These are phyloP conservation scores for Penaeus indicus DNA, from an alignment of 1,140 invertebrate species.

Conservation along the genomic window DNA sequence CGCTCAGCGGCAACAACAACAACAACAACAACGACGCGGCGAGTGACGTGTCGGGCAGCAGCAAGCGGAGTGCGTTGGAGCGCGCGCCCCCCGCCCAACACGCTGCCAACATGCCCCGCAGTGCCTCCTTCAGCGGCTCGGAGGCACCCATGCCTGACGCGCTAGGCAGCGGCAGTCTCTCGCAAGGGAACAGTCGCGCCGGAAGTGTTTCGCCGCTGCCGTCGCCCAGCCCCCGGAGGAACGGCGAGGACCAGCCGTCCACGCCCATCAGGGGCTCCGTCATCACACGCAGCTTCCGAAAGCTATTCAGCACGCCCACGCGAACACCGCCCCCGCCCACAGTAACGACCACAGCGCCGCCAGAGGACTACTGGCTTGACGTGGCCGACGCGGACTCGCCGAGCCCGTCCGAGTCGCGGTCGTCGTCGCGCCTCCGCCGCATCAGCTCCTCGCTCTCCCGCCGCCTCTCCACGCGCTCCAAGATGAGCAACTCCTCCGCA, in stretches of 20 bases:
- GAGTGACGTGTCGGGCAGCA: neutral
- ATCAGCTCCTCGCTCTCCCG: constrained; percentile 37
- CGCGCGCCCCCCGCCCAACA: constrained; percentile 12
- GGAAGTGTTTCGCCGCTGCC: constrained; percentile 53
- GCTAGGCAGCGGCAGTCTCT: constrained; percentile 44
- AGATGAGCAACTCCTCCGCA: constrained; percentile 32
- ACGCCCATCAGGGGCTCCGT: constrained; percentile 26
- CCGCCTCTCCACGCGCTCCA: constrained; percentile 29
- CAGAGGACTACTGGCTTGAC: constrained; percentile 45
- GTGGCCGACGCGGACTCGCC: neutral
- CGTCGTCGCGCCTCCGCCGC: constrained; percentile 29
- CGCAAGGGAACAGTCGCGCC: constrained; percentile 54
- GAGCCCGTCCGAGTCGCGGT: neutral
- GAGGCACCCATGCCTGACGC: constrained; percentile 16
- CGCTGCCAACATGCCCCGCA: constrained; percentile 56
- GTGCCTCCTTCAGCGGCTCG: constrained; percentile 54
- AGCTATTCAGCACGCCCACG: constrained; percentile 44
- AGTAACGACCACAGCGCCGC: neutral
- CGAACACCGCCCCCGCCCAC: neutral
- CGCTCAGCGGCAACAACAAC: neutral
- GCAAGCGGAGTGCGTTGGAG: neutral
- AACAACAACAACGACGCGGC: neutral
- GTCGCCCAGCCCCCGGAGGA: neutral
- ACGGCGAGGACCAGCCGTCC: neutral
- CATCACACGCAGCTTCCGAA: constrained; percentile 50